Base-by-base conservation (phyloP, 2,888 invertebrate genomes). In the Lepas anatifera region DNA sequence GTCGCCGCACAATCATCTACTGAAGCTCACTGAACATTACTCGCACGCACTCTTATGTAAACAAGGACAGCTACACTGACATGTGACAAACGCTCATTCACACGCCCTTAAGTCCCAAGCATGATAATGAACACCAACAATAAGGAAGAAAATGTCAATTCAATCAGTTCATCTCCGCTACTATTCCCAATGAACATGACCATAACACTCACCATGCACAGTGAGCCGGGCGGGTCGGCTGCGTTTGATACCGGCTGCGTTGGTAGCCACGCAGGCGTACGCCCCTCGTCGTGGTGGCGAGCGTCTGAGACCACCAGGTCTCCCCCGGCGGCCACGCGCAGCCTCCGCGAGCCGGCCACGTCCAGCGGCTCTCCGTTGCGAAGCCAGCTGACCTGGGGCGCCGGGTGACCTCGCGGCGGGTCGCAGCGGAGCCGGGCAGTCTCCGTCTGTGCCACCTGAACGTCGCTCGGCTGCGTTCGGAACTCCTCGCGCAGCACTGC, bases 401-500 rank as follows among this genome's bases (percentile, higher is more conserved):
- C 92, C 0, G 95, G 95, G 70, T 90, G 89, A 4, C 95, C 95
- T 76, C 88, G 84, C 0, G 95, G 95, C 29, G 95, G 92, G 16
- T 87, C 87, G 79, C 95, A 95, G 80, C 93, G 92, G 78, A 95
- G 81, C 71, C 90, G 84, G 3, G 89, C 89, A 72, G 89, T 89
- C 77, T 92, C 91, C 16, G 92, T 94, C 75, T 90, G 89, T 1
- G 92, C 90, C n/a, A 90, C 89, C 76, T 90, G 86, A 25, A 88
- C 87, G 74, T 89, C 89, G 74, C 88, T 88, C 13, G 95, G 95
- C 76, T 90, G 89, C 73, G 88, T 81, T 68, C 92, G 87, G 79
- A 95, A 95, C 75, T 95, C 94, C 77, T 94, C 94, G 68, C 92
- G 87, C 70, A 95, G 82, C 77, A 92, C 95, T 91, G 84, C 71